Evolutionary conservation across 64 coral and sea anemone species (phyloP).

Genomic region (Actinia tenebrosa): DNA sequence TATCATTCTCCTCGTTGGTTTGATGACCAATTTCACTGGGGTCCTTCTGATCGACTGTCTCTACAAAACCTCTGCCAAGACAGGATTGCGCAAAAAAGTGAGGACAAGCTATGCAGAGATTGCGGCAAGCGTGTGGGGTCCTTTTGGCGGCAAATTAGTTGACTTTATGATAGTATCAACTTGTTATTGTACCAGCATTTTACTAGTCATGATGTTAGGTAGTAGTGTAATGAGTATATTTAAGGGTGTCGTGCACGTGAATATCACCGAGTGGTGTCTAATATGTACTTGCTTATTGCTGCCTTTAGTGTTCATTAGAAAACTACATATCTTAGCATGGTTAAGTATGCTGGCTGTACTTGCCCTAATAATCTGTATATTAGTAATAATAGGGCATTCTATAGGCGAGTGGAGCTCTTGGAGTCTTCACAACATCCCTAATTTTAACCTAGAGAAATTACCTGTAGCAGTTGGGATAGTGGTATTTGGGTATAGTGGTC

Average conservation of each 20-base stretch:
- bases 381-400: conserved; percentile 50
- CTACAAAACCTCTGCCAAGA: conserved; percentile 64
- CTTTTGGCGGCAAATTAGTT: conserved; percentile 52
- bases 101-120: conserved; percentile 72
- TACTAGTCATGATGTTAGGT: conserved; percentile 48
- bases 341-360: conserved; percentile 72
- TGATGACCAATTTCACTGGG: conserved; percentile 41
- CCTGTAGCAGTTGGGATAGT: conserved; percentile 66
- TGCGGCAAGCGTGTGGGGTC: conserved; percentile 59
- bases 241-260: background rate
- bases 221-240: conserved; percentile 39
- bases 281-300: conserved; percentile 41
- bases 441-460: conserved; percentile 41
- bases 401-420: conserved; percentile 35
- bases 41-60: conserved; percentile 57
- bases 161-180: conserved; percentile 49
- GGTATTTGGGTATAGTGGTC: conserved; percentile 66
- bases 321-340: conserved; percentile 61
- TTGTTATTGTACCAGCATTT: conserved; percentile 35
- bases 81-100: conserved; percentile 56
- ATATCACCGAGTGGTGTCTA: conserved; percentile 48
- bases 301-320: conserved; percentile 53
- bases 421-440: conserved; percentile 30
- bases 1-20: conserved; percentile 39
- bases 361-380: conserved; percentile 40